Base-by-base conservation (phyloP, 2,888 invertebrate species). In the Parnassius smintheus region DNA sequence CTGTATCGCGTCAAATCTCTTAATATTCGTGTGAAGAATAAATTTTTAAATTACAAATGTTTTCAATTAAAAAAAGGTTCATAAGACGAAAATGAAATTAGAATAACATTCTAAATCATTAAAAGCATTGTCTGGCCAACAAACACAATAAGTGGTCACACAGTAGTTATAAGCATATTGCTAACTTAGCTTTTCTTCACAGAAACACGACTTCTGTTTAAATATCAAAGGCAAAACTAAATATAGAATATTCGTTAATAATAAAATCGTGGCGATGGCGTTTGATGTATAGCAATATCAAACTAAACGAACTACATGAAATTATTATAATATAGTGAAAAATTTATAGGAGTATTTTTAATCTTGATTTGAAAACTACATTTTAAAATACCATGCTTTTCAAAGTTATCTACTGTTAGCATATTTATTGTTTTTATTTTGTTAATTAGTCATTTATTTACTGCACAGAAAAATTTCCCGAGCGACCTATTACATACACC, bases 1-100 rank as follows among this genome's bases (percentile, higher is more conserved):
- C 13, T 49, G 35, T 51, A 44, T 49, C 35, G 52, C 49, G 49
- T 49, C 42, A 50, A 54, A 56, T 63, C 51, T 51, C 48, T 56
- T 57, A 41, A 41, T 25, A 56, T 18, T 42, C 41, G 52, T 44
- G 41, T 25, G 49, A 44, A 13, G 22, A 59, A 46, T 41, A 59
- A 13, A 59, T 59, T 11, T 44, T 44, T 41, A 59, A 13, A 59
- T 59, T 11, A 10, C 10, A 35, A 35, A 7, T 35, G 35, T 35
- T 35, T 35, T 35, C 35, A 7, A 35, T 35, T 4, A 35, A 7
- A 35, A 35, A 35, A 35, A 35, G 35, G 35, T 35, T 35, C 35
- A 35, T 35, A 35, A 35, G 35, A 35, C 35, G 7, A 35, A 4
- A 7, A 35, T 35, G 35, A 7, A 35, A 35, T 35, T 35, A 35